Conservation (phyloP, 1,140 invertebrate species). For the Lepidostoma basale region DNA sequence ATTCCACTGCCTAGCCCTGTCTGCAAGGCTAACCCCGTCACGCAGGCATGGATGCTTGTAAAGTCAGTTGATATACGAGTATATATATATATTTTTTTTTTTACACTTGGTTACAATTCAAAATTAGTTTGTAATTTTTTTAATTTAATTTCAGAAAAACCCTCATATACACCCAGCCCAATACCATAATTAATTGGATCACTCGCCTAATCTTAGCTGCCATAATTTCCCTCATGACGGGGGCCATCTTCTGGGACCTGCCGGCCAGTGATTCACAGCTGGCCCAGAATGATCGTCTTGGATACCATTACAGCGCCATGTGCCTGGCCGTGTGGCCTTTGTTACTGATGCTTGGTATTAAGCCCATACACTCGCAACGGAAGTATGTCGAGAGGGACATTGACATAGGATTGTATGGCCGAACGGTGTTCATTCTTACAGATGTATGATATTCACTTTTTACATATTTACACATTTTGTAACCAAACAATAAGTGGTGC, state of each 20-base stretch:
- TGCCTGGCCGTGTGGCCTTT: slow-evolving; percentile 78
- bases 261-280: slow-evolving; percentile 72
- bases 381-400: slow-evolving; percentile 79
- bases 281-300: slow-evolving; percentile 75
- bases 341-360: slow-evolving; percentile 69
- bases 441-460: slow-evolving; percentile 66
- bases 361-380: slow-evolving; percentile 72
- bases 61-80: slow-evolving; percentile 64
- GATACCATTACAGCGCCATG: slow-evolving; percentile 84
- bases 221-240: slow-evolving; percentile 81
- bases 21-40: slow-evolving; percentile 63
- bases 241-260: slow-evolving; percentile 88
- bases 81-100: too few species aligned
- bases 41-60: slow-evolving; percentile 73
- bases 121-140: slow-evolving; percentile 8
- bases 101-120: too few species aligned
- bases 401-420: slow-evolving; percentile 77
- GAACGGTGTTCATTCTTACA: slow-evolving; percentile 76
- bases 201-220: slow-evolving; percentile 77
- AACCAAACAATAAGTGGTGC: too few species aligned
- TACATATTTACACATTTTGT: too few species aligned
- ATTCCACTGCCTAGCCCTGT: slow-evolving; percentile 72
- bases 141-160: slow-evolving; percentile 61
- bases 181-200: slow-evolving; percentile 78
- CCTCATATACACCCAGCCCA: slow-evolving; percentile 82